These are phyloP conservation scores for Ips nitidus DNA, from an alignment of 1,140 invertebrate genomes.

Conservation along the genomic window DNA sequence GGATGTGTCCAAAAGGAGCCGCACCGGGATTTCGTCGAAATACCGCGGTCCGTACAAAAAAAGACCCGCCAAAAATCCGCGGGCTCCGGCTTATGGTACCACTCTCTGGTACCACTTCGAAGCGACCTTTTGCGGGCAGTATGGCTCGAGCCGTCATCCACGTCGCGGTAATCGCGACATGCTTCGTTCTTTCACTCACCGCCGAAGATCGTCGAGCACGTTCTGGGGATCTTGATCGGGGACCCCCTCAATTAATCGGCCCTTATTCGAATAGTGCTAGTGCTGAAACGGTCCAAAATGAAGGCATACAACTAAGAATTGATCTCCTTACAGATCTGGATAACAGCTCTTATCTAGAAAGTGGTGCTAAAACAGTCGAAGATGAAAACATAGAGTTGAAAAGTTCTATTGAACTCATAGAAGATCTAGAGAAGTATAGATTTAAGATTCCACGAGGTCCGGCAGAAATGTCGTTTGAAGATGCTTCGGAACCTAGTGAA, in stretches of 20 bases:
- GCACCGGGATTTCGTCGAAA: conserved; percentile 16
- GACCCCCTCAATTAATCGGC: conserved; percentile 24
- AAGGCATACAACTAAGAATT: background rate
- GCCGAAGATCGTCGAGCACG: conserved; percentile 41
- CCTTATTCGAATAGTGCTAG: background rate
- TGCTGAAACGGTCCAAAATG: no score
- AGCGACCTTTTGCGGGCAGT: conserved; percentile 36
- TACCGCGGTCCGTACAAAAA: conserved; percentile 1
- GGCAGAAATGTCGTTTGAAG: conserved; percentile 17
- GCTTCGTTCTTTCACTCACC: conserved; percentile 37
- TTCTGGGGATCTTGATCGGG: conserved; percentile 43
- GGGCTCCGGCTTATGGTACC: conserved; percentile 12
- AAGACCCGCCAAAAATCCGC: conserved; percentile 28
- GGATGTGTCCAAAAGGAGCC: no score
- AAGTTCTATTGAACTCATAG: background rate
- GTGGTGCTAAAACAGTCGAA: background rate
- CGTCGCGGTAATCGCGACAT: conserved; percentile 41
- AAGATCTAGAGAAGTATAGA: background rate
- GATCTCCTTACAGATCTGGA: background rate
- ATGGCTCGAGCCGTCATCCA: conserved; percentile 47
- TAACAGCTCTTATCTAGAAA: background rate
- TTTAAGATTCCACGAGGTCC: background rate
- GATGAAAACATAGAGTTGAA: background rate
- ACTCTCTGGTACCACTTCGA: conserved; percentile 23
- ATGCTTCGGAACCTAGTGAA: background rate